A percentile compares a stretch with the other conserved stretches of the same genome.
These are phyloP conservation scores for Phrynosoma platyrhinos DNA, from an alignment of 2,113 vertebrate species.

Conservation along the genomic window DNA sequence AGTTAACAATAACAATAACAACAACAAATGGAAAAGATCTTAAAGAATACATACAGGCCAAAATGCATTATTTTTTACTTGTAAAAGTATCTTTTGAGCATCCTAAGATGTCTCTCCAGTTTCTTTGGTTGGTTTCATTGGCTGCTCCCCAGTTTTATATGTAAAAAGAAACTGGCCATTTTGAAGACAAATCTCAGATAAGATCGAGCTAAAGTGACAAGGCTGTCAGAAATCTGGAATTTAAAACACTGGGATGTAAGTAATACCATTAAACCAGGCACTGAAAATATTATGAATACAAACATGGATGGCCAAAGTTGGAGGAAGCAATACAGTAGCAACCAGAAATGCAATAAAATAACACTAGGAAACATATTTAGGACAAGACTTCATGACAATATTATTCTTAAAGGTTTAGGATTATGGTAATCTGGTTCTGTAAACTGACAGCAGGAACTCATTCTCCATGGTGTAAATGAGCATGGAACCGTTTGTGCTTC, in stretches of 20 bases:
- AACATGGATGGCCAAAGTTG: background rate
- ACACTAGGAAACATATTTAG: background rate
- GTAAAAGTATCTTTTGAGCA: too few species aligned
- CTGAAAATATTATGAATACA: conserved; percentile 41
- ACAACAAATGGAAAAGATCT: too few species aligned
- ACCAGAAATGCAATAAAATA: background rate
- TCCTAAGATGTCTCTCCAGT: too few species aligned
- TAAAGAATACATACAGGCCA: too few species aligned
- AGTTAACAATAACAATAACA: too few species aligned
- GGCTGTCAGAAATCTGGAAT: background rate
- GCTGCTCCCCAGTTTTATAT: background rate
- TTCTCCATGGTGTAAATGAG: background rate
- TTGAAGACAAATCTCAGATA: background rate
- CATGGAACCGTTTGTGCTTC: conserved; percentile 37
- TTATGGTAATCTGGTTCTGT: background rate
- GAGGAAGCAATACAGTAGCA: conserved; percentile 28
- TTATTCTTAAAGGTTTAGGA: background rate
- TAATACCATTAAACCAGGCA: conserved; percentile 34
- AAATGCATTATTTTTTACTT: too few species aligned
- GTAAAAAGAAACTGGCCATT: background rate
- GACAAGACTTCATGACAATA: background rate
- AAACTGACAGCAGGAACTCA: background rate
- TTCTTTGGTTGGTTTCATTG: too few species aligned
- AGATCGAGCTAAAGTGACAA: too few species aligned
- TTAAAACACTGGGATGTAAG: background rate